Conservation (phyloP, 2,113 vertebrate genomes). For the Oostethus manadensis region DNA sequence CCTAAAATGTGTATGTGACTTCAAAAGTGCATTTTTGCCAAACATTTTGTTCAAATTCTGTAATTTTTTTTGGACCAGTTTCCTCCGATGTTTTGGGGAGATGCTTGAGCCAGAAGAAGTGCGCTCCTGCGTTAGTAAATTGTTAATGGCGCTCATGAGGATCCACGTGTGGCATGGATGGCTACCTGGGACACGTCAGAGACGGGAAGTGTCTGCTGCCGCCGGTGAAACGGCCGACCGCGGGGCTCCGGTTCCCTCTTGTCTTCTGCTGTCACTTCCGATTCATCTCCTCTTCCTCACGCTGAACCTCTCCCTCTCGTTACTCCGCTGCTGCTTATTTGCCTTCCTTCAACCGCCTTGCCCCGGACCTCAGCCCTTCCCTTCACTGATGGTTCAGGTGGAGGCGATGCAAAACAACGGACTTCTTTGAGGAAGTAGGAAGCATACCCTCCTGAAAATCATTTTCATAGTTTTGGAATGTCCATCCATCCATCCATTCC, state of each 20-base stretch:
- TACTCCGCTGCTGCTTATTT: slow-evolving; percentile 3
- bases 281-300: slow-evolving; percentile 26
- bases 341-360: slow-evolving; percentile 18
- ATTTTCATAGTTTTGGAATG: neutral
- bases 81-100: too few relatives aligned
- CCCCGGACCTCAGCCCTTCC: slow-evolving; percentile 35
- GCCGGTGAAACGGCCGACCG: slow-evolving; percentile 17
- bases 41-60: too few relatives aligned
- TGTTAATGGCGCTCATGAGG: neutral
- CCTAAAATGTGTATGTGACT: too few relatives aligned
- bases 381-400: slow-evolving; percentile 38
- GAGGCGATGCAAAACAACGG: slow-evolving; percentile 26
- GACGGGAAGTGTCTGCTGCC: slow-evolving; percentile 14
- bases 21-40: too few relatives aligned
- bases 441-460: too few relatives aligned
- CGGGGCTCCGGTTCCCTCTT: slow-evolving; percentile 27
- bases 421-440: neutral
- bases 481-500: too few relatives aligned
- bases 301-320: neutral
- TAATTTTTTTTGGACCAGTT: too few relatives aligned
- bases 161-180: slow-evolving; percentile 1
- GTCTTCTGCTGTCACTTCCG: slow-evolving; percentile 35
- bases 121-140: neutral
- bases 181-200: neutral
- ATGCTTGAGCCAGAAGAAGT: too few relatives aligned